Base-by-base conservation (phyloP, 2,113 vertebrate species). In the Reinhardtius hippoglossoides region DNA sequence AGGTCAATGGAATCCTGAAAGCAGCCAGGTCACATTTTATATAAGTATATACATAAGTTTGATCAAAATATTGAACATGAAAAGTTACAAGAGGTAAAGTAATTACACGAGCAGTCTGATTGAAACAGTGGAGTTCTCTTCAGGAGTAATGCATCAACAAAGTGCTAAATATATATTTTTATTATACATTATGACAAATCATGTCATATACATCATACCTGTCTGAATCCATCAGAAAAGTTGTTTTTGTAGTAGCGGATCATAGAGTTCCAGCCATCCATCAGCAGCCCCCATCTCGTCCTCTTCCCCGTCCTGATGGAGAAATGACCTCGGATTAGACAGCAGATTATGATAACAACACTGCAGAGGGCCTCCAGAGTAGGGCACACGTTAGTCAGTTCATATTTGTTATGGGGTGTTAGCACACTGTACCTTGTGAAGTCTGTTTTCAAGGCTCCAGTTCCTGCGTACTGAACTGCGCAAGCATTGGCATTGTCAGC, bases 171-270 rank as follows among this genome's bases (percentile, higher is more conserved):
- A 14, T 8, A 58, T 37, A 9, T 37, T 37, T 37, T 9, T 37
- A 37, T 37, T 37, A 37, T 9, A 37, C 9, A 37, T 37, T 37
- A 8, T 37, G 35, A 8, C 18, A 23, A 37, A 21, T 7, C 10
- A 9, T 20, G 21, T 26, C 6, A 46, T 0, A 10, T 23, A 3
- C 2, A 6, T 63, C 91, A 65, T 89, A 98, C 98, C 90, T 99
- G 98, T 95, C 98, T 94, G 92, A 98, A 99, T 31, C 98, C 98
- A 78, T 99, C 98, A 4, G 97, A 99, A 78, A 99, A 99, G 94
- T 99, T 99, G 88, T 99, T 99, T 85, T 98, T 99, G 89, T 99
- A 99, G 89, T 99, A 99, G 59, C 98, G 96, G 67, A 98, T 95
- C 72, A 98, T 92, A 3, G 98, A 98, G 90, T 99, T 99, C 96